Evolutionary conservation across 92 coral and sea anemone genomes (phyloP).

Genomic region (Heteractis magnifica): DNA sequence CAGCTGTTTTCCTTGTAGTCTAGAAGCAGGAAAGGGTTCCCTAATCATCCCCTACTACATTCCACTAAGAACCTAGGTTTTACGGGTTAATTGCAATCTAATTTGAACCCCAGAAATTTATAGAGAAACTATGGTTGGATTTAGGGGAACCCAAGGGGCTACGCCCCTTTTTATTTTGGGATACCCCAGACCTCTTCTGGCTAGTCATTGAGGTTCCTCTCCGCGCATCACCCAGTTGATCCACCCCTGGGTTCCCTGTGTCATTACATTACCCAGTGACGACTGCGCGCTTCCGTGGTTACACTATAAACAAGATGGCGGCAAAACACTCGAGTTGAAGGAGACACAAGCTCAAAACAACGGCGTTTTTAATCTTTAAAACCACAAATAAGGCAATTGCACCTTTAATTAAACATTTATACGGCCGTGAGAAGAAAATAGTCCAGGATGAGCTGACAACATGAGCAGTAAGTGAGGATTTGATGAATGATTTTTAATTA

Average conservation of each 20-base stretch:
- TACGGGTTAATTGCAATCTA: too few relatives aligned
- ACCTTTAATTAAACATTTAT: background rate
- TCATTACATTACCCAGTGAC: constrained; percentile 13
- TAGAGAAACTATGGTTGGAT: too few relatives aligned
- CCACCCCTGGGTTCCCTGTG: constrained; percentile 14
- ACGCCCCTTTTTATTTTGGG: too few relatives aligned
- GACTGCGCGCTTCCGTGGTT: constrained; percentile 33
- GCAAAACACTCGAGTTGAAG: constrained; percentile 8
- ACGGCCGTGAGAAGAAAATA: background rate
- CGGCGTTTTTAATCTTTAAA: background rate
- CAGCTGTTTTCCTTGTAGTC: too few relatives aligned
- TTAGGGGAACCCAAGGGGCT: background rate
- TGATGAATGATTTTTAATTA: background rate
- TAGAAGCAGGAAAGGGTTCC: too few relatives aligned
- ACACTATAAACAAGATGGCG: constrained; percentile 50
- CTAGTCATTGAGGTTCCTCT: too few relatives aligned
- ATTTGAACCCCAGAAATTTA: too few relatives aligned
- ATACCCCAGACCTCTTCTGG: too few relatives aligned
- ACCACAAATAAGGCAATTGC: background rate
- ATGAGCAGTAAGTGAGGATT: constrained; percentile 27
- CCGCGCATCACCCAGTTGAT: too few relatives aligned
- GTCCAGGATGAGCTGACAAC: constrained; percentile 4
- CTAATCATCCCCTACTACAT: too few relatives aligned
- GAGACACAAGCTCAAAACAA: background rate
- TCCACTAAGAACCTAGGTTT: too few relatives aligned